Evolutionary conservation across 2,113 vertebrate genomes (phyloP), one percentile per base, ranked within the genome.

Genomic region (Callionymus lyra): DNA sequence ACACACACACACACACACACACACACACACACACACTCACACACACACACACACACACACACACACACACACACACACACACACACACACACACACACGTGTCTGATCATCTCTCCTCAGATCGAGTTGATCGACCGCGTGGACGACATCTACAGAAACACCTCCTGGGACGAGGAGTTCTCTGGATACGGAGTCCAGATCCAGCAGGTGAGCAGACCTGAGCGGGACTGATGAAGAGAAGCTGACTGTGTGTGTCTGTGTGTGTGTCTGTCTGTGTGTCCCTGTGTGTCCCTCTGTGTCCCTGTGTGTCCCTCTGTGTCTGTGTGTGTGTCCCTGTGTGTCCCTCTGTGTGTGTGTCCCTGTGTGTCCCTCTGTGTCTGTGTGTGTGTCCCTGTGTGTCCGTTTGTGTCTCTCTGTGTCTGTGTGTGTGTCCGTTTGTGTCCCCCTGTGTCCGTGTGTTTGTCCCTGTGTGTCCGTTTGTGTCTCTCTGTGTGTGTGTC

Each of bases 81-180:
- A 35, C 1, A 35, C 9, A 35, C 8, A 8, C 21, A 27, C 21
- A 27, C 21, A 27, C 8, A 27, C 21, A 27, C 8, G 8, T 27
- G 12, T 12, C 1, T 34, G 12, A 34, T 6, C 34, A 12, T 34
- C 34, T n/a, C 16, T 2, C 44, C 41, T 40, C 78, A 98, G 95
- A 98, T 98, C 45, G 95, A 97, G 16, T 67, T 98, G 56, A 98
- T 98, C 50, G 95, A 98, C 67, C 88, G 95, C 31, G 95, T 98
- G 6, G 95, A 98, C 56, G 94, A 96, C 84, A 98, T 98, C 69
- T 98, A 96, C 75, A 83, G 92, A 41, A 95, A 96, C 67, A 98
- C 94, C 0, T 89, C 91, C 0, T 98, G 94, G 93, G 91, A 91
- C 8, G 84, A 91, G 0, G 87, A 88, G 45, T 92, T 89, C 76